These are phyloP conservation scores for Drosophila anomalata DNA, from an alignment of 2,888 invertebrate species.

Conservation along the genomic window DNA sequence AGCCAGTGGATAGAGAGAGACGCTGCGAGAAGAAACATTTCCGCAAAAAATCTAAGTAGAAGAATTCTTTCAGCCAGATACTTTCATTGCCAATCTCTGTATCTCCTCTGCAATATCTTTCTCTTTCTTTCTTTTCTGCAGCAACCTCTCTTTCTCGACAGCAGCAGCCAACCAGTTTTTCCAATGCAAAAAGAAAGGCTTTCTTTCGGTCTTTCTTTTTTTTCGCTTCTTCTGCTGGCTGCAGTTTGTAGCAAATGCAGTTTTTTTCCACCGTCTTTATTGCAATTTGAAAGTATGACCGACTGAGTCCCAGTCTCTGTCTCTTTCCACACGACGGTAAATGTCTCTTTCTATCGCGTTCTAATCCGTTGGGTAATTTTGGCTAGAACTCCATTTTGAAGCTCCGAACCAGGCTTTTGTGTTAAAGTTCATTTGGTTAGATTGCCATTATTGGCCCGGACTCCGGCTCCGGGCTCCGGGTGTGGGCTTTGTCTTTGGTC, in stretches of 20 bases:
- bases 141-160: neutral
- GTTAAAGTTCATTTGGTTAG: conserved; percentile 67
- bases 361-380: conserved; percentile 39
- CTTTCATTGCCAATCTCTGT: conserved; percentile 77
- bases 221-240: conserved; percentile 29
- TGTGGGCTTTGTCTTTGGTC: conserved; percentile 45
- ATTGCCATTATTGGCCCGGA: conserved; percentile 34
- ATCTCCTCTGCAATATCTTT: conserved; percentile 45
- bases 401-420: conserved; percentile 35
- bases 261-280: conserved; percentile 17
- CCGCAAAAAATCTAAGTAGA: conserved; percentile 78
- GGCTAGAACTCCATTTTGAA: conserved; percentile 35
- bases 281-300: conserved; percentile 78
- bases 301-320: conserved; percentile 54
- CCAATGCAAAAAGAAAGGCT: conserved; percentile 81
- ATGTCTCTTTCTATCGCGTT: conserved; percentile 37
- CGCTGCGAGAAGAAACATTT: conserved; percentile 56
- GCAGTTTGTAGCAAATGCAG: conserved; percentile 32
- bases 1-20: conserved; percentile 34
- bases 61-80: conserved; percentile 72
- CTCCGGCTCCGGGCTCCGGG: conserved; percentile 8
- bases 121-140: conserved; percentile 11
- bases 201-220: conserved; percentile 66
- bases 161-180: conserved; percentile 72
- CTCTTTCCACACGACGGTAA: neutral